Percentiles rank a stretch among this genome's conserved stretches.
phyloP scores from a whole-genome alignment of 2,888 invertebrate species.

The Heliconius sara region DNA sequence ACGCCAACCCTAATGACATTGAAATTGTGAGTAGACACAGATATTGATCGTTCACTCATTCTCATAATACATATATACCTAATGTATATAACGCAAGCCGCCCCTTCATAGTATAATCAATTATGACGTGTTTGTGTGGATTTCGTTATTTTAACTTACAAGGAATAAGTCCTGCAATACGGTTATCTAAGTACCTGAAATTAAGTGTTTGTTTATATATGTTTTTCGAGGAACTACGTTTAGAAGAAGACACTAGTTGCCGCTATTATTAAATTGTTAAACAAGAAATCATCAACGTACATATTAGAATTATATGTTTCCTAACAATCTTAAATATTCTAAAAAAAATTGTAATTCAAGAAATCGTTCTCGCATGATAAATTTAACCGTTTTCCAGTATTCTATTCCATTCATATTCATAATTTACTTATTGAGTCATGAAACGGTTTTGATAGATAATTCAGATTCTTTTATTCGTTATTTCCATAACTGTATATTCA shows the following conservation, averaged over 20 bases:
- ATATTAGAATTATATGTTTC: neutral
- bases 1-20: constrained; percentile 66
- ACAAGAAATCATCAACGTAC: neutral
- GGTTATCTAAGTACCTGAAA: too few relatives aligned
- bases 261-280: neutral
- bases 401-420: neutral
- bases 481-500: constrained; percentile 30
- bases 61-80: constrained; percentile 24
- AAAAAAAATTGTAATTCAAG: neutral
- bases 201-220: neutral
- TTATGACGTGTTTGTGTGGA: neutral
- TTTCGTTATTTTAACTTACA: neutral
- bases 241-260: neutral
- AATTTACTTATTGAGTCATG: constrained; percentile 16
- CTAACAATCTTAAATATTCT: neutral
- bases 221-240: neutral
- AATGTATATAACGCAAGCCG: neutral
- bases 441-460: constrained; percentile 19
- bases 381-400: neutral
- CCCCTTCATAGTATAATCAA: neutral
- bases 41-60: constrained; percentile 44
- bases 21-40: constrained; percentile 67
- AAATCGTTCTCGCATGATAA: neutral
- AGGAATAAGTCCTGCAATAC: neutral
- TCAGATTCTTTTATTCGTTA: constrained; percentile 19